Percentiles rank a stretch among this genome's conserved stretches.
phyloP scores from a whole-genome alignment of 2,888 invertebrate species.

The Lasiommata megera region DNA sequence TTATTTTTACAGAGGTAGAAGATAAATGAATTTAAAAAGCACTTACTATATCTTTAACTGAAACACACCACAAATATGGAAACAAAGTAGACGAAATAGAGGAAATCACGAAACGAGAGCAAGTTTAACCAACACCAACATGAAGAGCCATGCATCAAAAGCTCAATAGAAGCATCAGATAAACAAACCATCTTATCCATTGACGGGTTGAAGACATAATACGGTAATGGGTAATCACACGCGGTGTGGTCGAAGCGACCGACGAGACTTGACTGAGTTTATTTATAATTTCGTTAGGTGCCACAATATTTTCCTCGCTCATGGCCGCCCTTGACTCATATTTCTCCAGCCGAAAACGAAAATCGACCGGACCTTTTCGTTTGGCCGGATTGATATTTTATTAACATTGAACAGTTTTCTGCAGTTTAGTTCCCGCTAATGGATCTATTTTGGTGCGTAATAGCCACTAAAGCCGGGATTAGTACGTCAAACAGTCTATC shows the following conservation, averaged over 20 bases:
- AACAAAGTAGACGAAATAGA: neutral
- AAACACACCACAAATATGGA: neutral
- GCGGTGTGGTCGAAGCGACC: conserved; percentile 24
- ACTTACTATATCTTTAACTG: neutral
- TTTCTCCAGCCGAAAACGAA: conserved; percentile 34
- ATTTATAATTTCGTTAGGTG: conserved; percentile 69
- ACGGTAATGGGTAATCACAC: conserved; percentile 27
- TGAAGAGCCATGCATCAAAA: conserved; percentile 20
- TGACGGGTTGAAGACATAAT: conserved; percentile 26
- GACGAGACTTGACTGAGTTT: conserved; percentile 62
- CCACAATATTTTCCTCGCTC: conserved; percentile 61
- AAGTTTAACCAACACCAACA: conserved; percentile 20
- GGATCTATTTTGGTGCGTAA: conserved; percentile 24
- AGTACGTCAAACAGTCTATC: conserved; percentile 25
- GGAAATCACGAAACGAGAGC: conserved; percentile 11
- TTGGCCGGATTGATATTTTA: conserved; percentile 22
- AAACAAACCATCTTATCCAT: conserved; percentile 34
- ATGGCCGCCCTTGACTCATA: conserved; percentile 72
- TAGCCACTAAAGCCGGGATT: conserved; percentile 22
- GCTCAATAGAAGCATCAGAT: conserved; percentile 17
- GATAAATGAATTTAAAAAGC: neutral
- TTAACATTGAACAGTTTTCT: conserved; percentile 28
- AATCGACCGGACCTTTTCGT: conserved; percentile 19
- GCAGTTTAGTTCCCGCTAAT: conserved; percentile 25
- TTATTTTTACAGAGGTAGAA: neutral